Percentiles rank a stretch among this genome's conserved stretches.
Evolutionary conservation across 2,888 invertebrate species (phyloP).

Genomic region (Electrophaes corylata): DNA sequence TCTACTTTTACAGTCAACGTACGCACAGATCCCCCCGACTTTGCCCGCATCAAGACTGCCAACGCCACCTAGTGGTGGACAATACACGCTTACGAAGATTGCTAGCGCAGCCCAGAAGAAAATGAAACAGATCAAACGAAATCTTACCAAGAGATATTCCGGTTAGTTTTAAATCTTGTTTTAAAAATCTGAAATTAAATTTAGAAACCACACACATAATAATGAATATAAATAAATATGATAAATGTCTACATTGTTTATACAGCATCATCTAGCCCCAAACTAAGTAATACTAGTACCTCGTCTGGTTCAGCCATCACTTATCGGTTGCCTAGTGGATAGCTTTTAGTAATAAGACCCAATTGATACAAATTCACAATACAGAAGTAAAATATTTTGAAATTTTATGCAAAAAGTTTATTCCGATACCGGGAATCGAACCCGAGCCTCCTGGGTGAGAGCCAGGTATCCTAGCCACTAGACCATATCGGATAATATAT

Average conservation of each 20-base stretch:
- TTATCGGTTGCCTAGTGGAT: too few species aligned
- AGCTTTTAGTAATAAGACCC: too few species aligned
- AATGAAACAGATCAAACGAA: conserved; percentile 87
- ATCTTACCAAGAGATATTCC: conserved; percentile 84
- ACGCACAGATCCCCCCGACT: conserved; percentile 57
- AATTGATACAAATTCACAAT: too few species aligned
- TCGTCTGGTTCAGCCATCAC: too few species aligned
- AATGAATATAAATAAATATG: too few species aligned
- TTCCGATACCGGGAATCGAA: conserved; percentile 87
- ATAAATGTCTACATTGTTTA: too few species aligned
- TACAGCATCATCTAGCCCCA: too few species aligned
- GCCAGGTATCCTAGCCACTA: conserved; percentile 86
- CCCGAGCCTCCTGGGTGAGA: conserved; percentile 86
- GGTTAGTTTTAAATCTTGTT: conserved; percentile 65
- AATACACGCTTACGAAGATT: conserved; percentile 87
- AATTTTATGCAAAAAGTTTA: conserved; percentile 53
- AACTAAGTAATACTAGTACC: too few species aligned
- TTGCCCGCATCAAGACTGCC: conserved; percentile 80
- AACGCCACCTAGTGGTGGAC: conserved; percentile 85
- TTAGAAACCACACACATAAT: too few species aligned
- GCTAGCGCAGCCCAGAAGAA: conserved; percentile 85
- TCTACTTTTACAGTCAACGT: conserved; percentile 42
- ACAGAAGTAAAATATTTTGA: too few species aligned
- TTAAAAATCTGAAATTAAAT: too few species aligned
- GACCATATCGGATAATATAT: conserved; percentile 81